These are phyloP conservation scores for Musca domestica DNA, from an alignment of 1,140 invertebrate genomes.

Conservation along the genomic window DNA sequence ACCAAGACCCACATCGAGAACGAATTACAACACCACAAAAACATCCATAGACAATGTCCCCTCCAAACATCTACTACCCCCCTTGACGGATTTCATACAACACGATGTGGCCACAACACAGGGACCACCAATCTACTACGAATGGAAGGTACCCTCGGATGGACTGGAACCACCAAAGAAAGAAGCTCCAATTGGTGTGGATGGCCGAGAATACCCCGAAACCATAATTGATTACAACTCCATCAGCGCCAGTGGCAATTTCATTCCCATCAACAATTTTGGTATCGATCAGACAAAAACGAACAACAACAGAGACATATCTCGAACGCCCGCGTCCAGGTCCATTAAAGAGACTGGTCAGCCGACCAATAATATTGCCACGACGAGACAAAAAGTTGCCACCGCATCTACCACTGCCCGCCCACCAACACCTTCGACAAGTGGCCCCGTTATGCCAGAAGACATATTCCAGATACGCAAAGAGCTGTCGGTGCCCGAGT, in stretches of 20 bases:
- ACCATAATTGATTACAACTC: conserved; percentile 34
- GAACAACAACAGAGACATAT: conserved; percentile 10
- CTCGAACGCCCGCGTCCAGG: conserved; percentile 37
- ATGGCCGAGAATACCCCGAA: conserved; percentile 48
- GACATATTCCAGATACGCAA: conserved; percentile 48
- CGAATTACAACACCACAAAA: conserved; percentile 24
- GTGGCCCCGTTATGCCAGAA: conserved; percentile 25
- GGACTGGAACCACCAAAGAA: conserved; percentile 57
- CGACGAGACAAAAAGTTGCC: conserved; percentile 32
- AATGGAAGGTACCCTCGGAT: conserved; percentile 62
- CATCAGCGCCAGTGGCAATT: conserved; percentile 28
- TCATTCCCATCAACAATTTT: conserved; percentile 32
- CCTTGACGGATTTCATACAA: conserved; percentile 42
- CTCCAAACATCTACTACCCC: conserved; percentile 43
- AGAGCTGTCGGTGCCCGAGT: conserved; percentile 57
- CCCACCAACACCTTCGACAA: conserved; percentile 26
- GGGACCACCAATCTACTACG: conserved; percentile 62
- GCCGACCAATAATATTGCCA: conserved; percentile 12
- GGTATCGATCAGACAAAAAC: conserved; percentile 21
- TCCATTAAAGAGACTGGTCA: conserved; percentile 37
- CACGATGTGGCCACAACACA: conserved; percentile 57
- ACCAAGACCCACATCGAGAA: conserved; percentile 26
- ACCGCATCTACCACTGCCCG: conserved; percentile 27
- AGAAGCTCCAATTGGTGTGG: conserved; percentile 46
- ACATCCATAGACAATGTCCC: conserved; percentile 26